Evolutionary conservation across 1,140 invertebrate species (phyloP).

Genomic region (Sitophilus oryzae): DNA sequence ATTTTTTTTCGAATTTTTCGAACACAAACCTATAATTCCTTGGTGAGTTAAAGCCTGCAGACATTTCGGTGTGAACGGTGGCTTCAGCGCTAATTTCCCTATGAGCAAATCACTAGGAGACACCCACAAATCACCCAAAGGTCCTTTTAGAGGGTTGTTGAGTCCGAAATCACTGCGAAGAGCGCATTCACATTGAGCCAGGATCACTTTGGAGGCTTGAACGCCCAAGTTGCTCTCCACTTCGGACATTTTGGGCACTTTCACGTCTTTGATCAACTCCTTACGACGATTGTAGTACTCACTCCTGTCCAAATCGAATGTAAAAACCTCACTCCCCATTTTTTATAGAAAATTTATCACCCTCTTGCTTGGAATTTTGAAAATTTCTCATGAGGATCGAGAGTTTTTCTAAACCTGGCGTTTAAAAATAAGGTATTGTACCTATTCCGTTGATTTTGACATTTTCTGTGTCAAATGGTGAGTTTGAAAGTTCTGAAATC

Average conservation of each 20-base stretch:
- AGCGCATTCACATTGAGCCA: slow-evolving; percentile 32
- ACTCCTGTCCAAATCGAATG: slow-evolving; percentile 23
- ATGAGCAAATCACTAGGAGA: slow-evolving; percentile 42
- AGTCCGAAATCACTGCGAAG: slow-evolving; percentile 34
- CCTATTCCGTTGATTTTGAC: no score
- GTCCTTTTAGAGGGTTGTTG: slow-evolving; percentile 32
- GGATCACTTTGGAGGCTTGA: slow-evolving; percentile 31
- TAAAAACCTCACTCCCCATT: no score
- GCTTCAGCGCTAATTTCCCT: slow-evolving; percentile 37
- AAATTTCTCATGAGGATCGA: not conserved
- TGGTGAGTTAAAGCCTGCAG: slow-evolving; percentile 44
- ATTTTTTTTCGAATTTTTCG: slow-evolving; percentile 1
- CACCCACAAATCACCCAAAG: slow-evolving; percentile 38
- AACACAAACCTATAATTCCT: slow-evolving; percentile 42
- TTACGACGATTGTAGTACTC: slow-evolving; percentile 17
- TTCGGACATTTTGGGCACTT: slow-evolving; percentile 27
- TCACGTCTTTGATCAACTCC: slow-evolving; percentile 16
- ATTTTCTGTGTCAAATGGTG: no score
- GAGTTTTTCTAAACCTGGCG: not conserved
- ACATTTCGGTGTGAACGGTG: slow-evolving; percentile 36
- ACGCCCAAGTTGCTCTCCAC: slow-evolving; percentile 28
- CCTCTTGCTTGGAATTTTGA: not conserved
- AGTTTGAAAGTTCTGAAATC: no score
- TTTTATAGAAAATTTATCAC: slow-evolving; percentile 4
- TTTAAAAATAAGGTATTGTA: no score